Evolutionary conservation across 37 sponge, comb jelly and placozoan genomes (phyloP).

Genomic region (Tethya wilhelma): DNA sequence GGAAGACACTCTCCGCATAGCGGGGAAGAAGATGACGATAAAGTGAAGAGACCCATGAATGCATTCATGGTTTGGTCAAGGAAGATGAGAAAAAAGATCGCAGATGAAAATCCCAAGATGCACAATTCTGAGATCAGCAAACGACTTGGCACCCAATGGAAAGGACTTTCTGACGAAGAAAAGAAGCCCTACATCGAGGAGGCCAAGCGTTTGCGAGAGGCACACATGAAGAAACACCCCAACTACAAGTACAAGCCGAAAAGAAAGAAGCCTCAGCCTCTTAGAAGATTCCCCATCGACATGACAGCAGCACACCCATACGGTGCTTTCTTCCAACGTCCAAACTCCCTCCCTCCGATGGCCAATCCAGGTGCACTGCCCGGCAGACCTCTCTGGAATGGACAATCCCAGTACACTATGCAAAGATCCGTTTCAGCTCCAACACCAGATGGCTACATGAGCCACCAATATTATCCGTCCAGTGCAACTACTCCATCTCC

Average conservation of each 20-base stretch:
- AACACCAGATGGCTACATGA: neutral
- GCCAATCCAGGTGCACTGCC: constrained; percentile 12
- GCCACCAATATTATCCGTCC: constrained; percentile 1
- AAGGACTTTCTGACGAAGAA: constrained; percentile 87
- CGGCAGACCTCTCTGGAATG: constrained; percentile 29
- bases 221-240: constrained; percentile 97
- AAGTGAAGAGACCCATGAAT: constrained; percentile 99
- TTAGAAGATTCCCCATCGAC: constrained; percentile 43
- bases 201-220: constrained; percentile 88
- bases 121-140: constrained; percentile 99
- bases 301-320: constrained; percentile 19
- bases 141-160: constrained; percentile 97
- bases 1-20: constrained; percentile 54
- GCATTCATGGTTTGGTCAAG: constrained; percentile 99
- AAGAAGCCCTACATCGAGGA: constrained; percentile 96
- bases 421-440: neutral
- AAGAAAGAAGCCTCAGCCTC: constrained; percentile 86
- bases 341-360: constrained; percentile 7
- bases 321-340: constrained; percentile 30
- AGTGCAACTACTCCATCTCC: constrained; percentile 10
- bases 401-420: constrained; percentile 24
- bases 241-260: constrained; percentile 99
- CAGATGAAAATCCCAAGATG: constrained; percentile 99
- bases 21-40: constrained; percentile 87
- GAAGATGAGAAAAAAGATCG: constrained; percentile 95